A percentile compares a stretch with the other conserved stretches of the same genome.
Evolutionary conservation across 1,140 invertebrate genomes (phyloP).

Genomic region (Cherax destructor): DNA sequence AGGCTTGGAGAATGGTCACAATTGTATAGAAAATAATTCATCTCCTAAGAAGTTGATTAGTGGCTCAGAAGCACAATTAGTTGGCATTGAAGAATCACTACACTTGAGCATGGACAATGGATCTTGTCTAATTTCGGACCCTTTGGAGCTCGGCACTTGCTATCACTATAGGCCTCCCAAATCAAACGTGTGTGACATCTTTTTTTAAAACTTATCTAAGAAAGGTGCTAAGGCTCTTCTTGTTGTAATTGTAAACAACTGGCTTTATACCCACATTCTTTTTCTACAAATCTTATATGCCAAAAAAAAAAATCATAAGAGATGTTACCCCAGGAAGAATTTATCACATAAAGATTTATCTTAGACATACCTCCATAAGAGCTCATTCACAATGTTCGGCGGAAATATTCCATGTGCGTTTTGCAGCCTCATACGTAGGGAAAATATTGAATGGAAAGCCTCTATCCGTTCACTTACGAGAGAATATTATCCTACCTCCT

Average conservation of each 20-base stretch:
- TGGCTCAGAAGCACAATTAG: slow-evolving; percentile 5
- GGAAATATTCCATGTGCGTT: slow-evolving; percentile 30
- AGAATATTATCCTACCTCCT: slow-evolving; percentile 49
- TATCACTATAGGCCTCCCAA: slow-evolving; percentile 68
- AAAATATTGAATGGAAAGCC: slow-evolving; percentile 26
- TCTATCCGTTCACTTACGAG: slow-evolving; percentile 44
- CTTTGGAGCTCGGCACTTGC: slow-evolving; percentile 62
- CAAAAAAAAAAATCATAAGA: slow-evolving; percentile 11
- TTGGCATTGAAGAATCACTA: slow-evolving; percentile 49
- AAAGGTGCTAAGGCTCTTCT: slow-evolving; percentile 35
- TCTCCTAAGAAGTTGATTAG: not conserved
- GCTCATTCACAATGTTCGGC: not conserved
- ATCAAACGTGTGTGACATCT: slow-evolving; percentile 63
- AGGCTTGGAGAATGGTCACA: not conserved
- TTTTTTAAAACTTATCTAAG: slow-evolving; percentile 17
- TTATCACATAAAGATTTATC: not conserved
- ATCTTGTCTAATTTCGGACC: slow-evolving; percentile 42
- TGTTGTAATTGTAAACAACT: slow-evolving; percentile 35
- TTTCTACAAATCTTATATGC: slow-evolving; percentile 40
- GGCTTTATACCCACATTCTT: slow-evolving; percentile 5
- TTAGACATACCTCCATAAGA: slow-evolving; percentile 12
- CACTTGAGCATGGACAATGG: slow-evolving; percentile 30
- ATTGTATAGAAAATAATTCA: not conserved
- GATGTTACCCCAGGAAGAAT: slow-evolving; percentile 12
- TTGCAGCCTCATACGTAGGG: slow-evolving; percentile 42